Evolutionary conservation across 2,888 invertebrate genomes (phyloP).

Genomic region (Thereva unica): DNA sequence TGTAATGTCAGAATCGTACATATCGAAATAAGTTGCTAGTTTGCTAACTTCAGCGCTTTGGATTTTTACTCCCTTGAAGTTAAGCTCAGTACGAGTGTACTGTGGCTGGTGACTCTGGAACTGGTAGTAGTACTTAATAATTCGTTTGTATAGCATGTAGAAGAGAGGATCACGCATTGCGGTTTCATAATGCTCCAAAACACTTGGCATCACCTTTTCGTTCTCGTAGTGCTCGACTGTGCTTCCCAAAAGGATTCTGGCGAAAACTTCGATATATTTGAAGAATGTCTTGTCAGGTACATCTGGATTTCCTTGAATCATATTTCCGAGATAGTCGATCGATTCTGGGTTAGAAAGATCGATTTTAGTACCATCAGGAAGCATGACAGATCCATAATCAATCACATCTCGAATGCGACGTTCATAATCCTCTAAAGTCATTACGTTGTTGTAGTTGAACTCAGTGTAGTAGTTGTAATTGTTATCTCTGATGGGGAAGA

Average conservation of each 20-base stretch:
- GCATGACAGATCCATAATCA: conserved; percentile 59
- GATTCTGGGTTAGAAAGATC: conserved; percentile 66
- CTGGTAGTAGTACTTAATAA: too few relatives aligned
- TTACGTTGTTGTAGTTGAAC: conserved; percentile 49
- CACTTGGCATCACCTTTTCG: conserved; percentile 57
- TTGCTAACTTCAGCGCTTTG: too few relatives aligned
- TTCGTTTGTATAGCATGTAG: too few relatives aligned
- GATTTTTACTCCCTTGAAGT: too few relatives aligned
- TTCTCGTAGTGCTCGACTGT: conserved; percentile 44
- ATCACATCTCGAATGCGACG: conserved; percentile 60
- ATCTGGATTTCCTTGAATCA: conserved; percentile 68
- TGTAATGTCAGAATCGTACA: too few relatives aligned
- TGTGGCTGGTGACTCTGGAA: too few relatives aligned
- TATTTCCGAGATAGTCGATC: conserved; percentile 67
- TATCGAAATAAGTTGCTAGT: too few relatives aligned
- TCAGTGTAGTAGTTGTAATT: conserved; percentile 50
- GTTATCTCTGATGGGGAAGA: conserved; percentile 64
- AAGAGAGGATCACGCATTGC: too few relatives aligned
- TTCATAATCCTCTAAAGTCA: conserved; percentile 53
- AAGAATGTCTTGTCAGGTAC: conserved; percentile 66
- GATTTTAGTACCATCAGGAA: conserved; percentile 61
- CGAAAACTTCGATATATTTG: conserved; percentile 62
- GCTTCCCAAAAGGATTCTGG: conserved; percentile 64
- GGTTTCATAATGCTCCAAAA: conserved; percentile 43
- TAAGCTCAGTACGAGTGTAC: too few relatives aligned